Evolutionary conservation across 2,888 invertebrate species (phyloP).

Genomic region (Eupithecia vulgata): DNA sequence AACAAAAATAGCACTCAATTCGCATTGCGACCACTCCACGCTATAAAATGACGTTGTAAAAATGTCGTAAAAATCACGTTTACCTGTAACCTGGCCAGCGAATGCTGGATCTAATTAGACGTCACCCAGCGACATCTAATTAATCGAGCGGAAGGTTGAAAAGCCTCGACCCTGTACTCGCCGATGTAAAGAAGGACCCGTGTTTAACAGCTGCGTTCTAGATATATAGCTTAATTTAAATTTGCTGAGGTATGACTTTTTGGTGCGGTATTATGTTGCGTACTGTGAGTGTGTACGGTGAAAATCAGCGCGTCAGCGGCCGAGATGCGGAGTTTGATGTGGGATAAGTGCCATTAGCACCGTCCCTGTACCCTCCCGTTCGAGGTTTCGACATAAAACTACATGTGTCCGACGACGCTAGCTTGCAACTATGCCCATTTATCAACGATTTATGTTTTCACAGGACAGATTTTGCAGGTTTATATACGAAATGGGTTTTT

Average conservation of each 20-base stretch:
- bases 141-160: constrained; percentile 53
- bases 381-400: constrained; percentile 42
- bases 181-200: constrained; percentile 55
- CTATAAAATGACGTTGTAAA: constrained; percentile 29
- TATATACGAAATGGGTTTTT: constrained; percentile 44
- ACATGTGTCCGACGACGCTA: constrained; percentile 34
- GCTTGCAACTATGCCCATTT: constrained; percentile 43
- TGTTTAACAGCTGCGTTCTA: constrained; percentile 63
- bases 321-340: constrained; percentile 41
- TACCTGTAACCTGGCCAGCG: constrained; percentile 46
- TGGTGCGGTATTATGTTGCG: constrained; percentile 39
- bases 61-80: constrained; percentile 38
- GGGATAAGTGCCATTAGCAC: constrained; percentile 39
- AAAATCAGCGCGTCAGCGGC: constrained; percentile 42
- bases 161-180: constrained; percentile 43
- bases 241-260: constrained; percentile 50
- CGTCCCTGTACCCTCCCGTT: constrained; percentile 21
- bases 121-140: constrained; percentile 62
- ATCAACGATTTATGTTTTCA: constrained; percentile 52
- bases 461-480: constrained; percentile 44
- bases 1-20: constrained; percentile 46
- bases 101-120: constrained; percentile 59
- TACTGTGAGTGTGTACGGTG: constrained; percentile 43
- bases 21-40: constrained; percentile 29
- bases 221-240: constrained; percentile 60